These are phyloP conservation scores for Pachypeltis micranthus DNA, from an alignment of 1,140 invertebrate species.

Conservation along the genomic window DNA sequence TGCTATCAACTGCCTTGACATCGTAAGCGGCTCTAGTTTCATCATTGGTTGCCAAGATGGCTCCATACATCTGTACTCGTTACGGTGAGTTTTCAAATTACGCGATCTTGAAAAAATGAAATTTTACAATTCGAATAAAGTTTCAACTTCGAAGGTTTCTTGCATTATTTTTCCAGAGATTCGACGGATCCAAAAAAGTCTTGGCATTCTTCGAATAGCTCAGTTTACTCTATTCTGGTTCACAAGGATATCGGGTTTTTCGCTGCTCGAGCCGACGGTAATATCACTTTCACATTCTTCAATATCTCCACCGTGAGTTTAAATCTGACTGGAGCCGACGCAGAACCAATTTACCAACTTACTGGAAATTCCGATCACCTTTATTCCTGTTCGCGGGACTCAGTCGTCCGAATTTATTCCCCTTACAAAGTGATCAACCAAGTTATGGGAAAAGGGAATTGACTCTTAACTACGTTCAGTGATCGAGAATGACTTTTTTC, in stretches of 20 bases:
- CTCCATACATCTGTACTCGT: slow-evolving; percentile 38
- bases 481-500: too few species aligned
- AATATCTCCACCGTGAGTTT: slow-evolving; percentile 35
- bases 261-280: slow-evolving; percentile 46
- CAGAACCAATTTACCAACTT: slow-evolving; percentile 49
- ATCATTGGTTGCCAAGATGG: slow-evolving; percentile 41
- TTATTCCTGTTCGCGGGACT: slow-evolving; percentile 44
- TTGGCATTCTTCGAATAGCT: slow-evolving; percentile 39
- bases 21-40: slow-evolving; percentile 34
- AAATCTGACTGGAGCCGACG: slow-evolving; percentile 53
- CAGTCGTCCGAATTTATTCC: slow-evolving; percentile 43
- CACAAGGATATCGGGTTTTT: slow-evolving; percentile 36
- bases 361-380: slow-evolving; percentile 41
- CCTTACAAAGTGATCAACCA: not conserved
- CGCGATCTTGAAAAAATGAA: slow-evolving; percentile 23
- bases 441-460: not conserved
- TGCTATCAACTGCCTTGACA: slow-evolving; percentile 41
- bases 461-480: too few species aligned
- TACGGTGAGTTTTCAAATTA: too few species aligned
- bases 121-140: not conserved
- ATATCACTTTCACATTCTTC: slow-evolving; percentile 37
- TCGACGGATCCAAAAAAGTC: slow-evolving; percentile 26
- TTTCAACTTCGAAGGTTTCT: not conserved
- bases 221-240: slow-evolving; percentile 34
- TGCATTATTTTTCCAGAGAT: not conserved